Conservation (phyloP, 2,113 vertebrate genomes). For the Salminus brasiliensis region DNA sequence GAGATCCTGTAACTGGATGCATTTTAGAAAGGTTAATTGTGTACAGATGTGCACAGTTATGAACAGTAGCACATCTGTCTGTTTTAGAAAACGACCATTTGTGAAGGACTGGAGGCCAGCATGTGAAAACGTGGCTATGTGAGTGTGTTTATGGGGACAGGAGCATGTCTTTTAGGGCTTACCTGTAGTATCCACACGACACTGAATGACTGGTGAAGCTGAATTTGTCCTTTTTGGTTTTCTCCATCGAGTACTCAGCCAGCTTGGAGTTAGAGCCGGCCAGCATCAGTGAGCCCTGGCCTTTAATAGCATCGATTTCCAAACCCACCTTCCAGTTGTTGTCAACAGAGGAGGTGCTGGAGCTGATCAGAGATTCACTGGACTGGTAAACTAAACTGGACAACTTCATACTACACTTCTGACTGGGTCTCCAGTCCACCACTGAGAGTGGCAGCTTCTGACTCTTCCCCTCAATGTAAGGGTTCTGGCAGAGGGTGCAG, state of each 20-base stretch:
- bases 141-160: no score
- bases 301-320: rapidly evolving
- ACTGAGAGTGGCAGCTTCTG: conserved; percentile 79
- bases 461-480: conserved; percentile 54
- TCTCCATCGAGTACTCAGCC: conserved; percentile 75
- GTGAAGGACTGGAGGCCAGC: not conserved
- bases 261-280: conserved; percentile 74
- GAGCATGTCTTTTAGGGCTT: conserved; percentile 16
- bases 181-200: conserved; percentile 83
- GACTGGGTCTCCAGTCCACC: conserved; percentile 75
- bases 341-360: conserved; percentile 56
- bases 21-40: not conserved
- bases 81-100: no score
- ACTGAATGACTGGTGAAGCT: conserved; percentile 75
- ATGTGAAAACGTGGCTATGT: no score
- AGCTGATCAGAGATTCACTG: conserved; percentile 66
- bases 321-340: conserved; percentile 78
- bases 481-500: conserved; percentile 80
- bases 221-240: conserved; percentile 77
- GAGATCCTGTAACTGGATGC: conserved; percentile 69
- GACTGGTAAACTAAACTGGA: conserved; percentile 65
- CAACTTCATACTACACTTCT: conserved; percentile 69
- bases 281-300: conserved; percentile 42
- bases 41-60: no score
- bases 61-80: not conserved